Conservation (phyloP, 2,888 invertebrate genomes). For the Fabriciana adippe region DNA sequence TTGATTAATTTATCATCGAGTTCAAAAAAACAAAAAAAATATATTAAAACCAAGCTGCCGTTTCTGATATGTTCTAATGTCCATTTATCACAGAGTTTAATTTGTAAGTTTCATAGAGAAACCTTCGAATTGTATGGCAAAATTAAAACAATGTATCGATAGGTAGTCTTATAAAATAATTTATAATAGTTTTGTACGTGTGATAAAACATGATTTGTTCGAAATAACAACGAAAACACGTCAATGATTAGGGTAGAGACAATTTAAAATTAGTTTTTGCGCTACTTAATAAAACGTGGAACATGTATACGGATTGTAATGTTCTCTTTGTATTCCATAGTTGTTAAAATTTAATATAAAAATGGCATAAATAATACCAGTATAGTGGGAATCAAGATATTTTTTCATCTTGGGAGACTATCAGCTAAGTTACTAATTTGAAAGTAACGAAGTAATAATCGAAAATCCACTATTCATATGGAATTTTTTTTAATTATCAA, state of each 20-base stretch:
- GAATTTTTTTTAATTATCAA: neutral
- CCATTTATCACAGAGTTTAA: slow-evolving; percentile 34
- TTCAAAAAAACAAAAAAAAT: neutral
- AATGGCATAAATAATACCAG: too few species aligned
- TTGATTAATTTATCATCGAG: slow-evolving; percentile 3
- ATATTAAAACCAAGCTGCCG: slow-evolving; percentile 24
- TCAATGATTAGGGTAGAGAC: slow-evolving; percentile 10
- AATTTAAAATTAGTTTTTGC: too few species aligned
- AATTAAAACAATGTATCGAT: neutral
- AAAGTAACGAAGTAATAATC: slow-evolving; percentile 23
- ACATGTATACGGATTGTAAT: too few species aligned
- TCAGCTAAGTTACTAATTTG: slow-evolving; percentile 18
- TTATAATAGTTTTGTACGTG: slow-evolving; percentile 17
- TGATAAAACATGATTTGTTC: slow-evolving; percentile 1
- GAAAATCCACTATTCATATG: slow-evolving; percentile 1
- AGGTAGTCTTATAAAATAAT: slow-evolving; percentile 9
- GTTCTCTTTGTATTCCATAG: too few species aligned
- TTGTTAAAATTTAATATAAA: too few species aligned
- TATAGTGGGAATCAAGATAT: too few species aligned
- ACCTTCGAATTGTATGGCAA: slow-evolving; percentile 11
- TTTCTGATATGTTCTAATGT: slow-evolving; percentile 30
- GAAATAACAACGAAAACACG: neutral
- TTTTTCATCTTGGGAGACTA: neutral
- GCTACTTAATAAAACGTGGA: too few species aligned
- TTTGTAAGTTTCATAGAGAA: slow-evolving; percentile 18